phyloP scores from a whole-genome alignment of 1,140 invertebrate genomes.

The Luehdorfia chinensis region DNA sequence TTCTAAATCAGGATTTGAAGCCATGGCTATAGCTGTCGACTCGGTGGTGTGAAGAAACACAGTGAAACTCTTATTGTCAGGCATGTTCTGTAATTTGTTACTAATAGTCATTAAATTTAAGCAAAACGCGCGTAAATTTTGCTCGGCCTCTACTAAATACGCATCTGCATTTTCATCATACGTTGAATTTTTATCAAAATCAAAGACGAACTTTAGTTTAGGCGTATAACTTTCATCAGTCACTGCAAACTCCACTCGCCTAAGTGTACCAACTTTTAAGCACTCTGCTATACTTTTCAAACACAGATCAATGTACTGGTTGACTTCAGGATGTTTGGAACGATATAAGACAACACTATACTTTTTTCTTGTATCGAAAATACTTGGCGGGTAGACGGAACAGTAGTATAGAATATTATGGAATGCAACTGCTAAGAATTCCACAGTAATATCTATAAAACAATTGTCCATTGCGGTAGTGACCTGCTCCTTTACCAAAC shows the following conservation, averaged over 20 bases:
- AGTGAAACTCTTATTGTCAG: slow-evolving; percentile 75
- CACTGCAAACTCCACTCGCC: slow-evolving; percentile 69
- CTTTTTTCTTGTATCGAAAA: slow-evolving; percentile 79
- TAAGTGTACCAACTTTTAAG: slow-evolving; percentile 64
- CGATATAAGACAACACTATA: slow-evolving; percentile 77
- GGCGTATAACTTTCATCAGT: slow-evolving; percentile 46
- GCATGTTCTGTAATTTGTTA: slow-evolving; percentile 70
- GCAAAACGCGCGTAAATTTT: slow-evolving; percentile 78
- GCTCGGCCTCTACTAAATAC: slow-evolving; percentile 79
- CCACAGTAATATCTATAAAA: slow-evolving; percentile 60
- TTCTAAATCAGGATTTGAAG: slow-evolving; percentile 73
- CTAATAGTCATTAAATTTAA: slow-evolving; percentile 74
- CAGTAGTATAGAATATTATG: slow-evolving; percentile 78
- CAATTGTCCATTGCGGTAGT: slow-evolving; percentile 50
- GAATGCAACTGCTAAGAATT: slow-evolving; percentile 80
- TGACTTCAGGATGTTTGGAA: slow-evolving; percentile 79
- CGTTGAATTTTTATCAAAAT: slow-evolving; percentile 54
- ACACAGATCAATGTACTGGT: slow-evolving; percentile 78
- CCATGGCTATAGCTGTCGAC: slow-evolving; percentile 68
- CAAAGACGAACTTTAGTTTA: slow-evolving; percentile 78
- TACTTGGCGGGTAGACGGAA: slow-evolving; percentile 78
- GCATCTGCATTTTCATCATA: slow-evolving; percentile 67
- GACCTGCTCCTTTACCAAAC: too few species aligned
- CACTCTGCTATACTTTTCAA: slow-evolving; percentile 65
- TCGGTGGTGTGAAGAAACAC: slow-evolving; percentile 79